Evolutionary conservation across 2,113 vertebrate species (phyloP), one percentile per base, ranked within the genome.

Genomic region (Oncorhynchus gorbuscha): DNA sequence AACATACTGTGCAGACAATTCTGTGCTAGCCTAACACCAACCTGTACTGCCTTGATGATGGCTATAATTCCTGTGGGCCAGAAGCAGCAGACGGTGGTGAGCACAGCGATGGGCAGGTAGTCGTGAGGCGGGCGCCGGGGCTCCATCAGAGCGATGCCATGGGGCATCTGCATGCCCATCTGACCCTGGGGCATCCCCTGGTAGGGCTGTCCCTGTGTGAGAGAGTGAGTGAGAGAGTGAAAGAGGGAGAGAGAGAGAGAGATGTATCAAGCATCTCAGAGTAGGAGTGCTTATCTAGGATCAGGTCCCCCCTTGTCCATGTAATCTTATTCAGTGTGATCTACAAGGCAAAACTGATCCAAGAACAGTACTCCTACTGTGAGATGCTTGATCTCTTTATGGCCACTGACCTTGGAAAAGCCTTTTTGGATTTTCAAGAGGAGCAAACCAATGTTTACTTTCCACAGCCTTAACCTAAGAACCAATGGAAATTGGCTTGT

Each of bases 51-150:
- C 90, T 97, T 97, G 91, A 97, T 94, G 88, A 97, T 97, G 11
- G 96, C 96, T 61, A 97, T 96, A 90, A 97, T 96, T 83, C 96
- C 96, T 0, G 96, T 97, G 1, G 96, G 96, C 96, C 96, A 97
- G 92, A 97, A 97, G 90, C 96, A 97, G 92, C 96, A 97, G 85
- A 97, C 94, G 20, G 96, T 97, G 86, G 96, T 97, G 86, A 97
- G 93, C 81, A 97, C 95, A 0, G 96, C 96, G 20, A 97, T 97
- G 89, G 96, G 96, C 90, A 97, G 93, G 89, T 97, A 97, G 90
- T 97, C 96, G n/a, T 97, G 96, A 0, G 96, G 96, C 0, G 96
- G 95, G 45, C 95, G 93, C 3, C 95, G 94, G 0, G 94, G 92
- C 84, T 97, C 95, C 94, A 97, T 93, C 24, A 97, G 86, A 72